Evolutionary conservation across 2,888 invertebrate genomes (phyloP).

Genomic region (Spisula subtruncata): DNA sequence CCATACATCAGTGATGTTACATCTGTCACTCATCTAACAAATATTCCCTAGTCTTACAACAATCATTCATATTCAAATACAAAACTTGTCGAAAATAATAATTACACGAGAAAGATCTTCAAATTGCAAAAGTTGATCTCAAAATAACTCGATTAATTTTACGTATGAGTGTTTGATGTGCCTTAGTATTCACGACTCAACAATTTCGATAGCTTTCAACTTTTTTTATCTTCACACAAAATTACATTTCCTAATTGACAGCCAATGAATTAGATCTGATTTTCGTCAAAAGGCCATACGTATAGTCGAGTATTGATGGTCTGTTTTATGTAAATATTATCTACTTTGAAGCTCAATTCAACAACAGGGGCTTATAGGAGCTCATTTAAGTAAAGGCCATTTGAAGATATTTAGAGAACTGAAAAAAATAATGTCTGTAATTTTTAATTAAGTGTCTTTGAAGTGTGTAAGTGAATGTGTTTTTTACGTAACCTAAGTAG

Average conservation of each 20-base stretch:
- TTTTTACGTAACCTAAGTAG: background rate
- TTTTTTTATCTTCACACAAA: conserved; percentile 10
- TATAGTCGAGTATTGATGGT: background rate
- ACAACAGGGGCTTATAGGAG: background rate
- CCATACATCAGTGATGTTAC: too few species aligned
- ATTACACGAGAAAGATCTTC: background rate
- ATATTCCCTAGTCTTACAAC: background rate
- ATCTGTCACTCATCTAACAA: background rate
- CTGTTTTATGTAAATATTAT: background rate
- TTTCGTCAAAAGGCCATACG: background rate
- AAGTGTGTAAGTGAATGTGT: background rate
- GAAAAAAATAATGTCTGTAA: background rate
- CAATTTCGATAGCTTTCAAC: background rate
- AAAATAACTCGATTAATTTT: background rate
- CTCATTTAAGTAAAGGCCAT: background rate
- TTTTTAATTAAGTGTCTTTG: background rate
- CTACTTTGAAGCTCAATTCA: background rate
- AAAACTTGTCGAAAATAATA: background rate
- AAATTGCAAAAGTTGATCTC: background rate
- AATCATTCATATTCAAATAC: background rate
- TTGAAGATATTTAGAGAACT: background rate
- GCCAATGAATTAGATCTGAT: background rate
- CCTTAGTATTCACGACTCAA: background rate
- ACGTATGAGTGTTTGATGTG: background rate
- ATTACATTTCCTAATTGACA: conserved; percentile 26